Conservation (phyloP, 2,888 invertebrate species). For the Lasioglossum vierecki region DNA sequence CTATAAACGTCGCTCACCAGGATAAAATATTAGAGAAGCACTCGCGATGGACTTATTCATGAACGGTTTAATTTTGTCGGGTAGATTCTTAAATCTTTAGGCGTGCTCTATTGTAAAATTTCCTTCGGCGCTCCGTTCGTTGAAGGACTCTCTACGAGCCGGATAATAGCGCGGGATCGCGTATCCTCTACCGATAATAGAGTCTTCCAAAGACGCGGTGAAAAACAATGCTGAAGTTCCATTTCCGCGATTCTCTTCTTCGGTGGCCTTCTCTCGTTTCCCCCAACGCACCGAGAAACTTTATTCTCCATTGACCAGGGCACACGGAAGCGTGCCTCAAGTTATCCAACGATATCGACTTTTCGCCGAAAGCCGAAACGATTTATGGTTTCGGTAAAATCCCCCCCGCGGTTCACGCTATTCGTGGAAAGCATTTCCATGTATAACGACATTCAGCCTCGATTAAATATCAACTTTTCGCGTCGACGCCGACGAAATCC, state of each 20-base stretch:
- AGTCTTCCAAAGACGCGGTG: not conserved
- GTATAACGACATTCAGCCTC: constrained; percentile 21
- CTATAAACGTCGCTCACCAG: no score
- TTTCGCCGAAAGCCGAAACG: constrained; percentile 13
- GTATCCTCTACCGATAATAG: constrained; percentile 14
- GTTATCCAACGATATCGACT: constrained; percentile 31
- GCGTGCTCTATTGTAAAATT: constrained; percentile 2
- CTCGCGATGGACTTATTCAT: not conserved
- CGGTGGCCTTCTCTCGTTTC: no score
- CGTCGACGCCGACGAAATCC: constrained; percentile 1
- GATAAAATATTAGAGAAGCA: not conserved
- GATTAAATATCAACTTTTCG: constrained; percentile 37
- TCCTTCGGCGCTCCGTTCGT: not conserved
- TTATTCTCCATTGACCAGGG: constrained; percentile 18
- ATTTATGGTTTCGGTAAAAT: constrained; percentile 11
- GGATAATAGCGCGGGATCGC: not conserved
- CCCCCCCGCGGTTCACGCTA: not conserved
- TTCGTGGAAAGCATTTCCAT: constrained; percentile 22
- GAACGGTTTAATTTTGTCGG: constrained; percentile 7
- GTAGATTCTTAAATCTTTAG: constrained; percentile 6
- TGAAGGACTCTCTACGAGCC: not conserved
- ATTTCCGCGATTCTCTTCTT: not conserved
- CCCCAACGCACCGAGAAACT: not conserved
- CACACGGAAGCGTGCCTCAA: constrained; percentile 13
- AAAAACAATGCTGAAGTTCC: constrained; percentile 8